Conservation (phyloP, 1,140 invertebrate species). For the Cotesia glomerata region DNA sequence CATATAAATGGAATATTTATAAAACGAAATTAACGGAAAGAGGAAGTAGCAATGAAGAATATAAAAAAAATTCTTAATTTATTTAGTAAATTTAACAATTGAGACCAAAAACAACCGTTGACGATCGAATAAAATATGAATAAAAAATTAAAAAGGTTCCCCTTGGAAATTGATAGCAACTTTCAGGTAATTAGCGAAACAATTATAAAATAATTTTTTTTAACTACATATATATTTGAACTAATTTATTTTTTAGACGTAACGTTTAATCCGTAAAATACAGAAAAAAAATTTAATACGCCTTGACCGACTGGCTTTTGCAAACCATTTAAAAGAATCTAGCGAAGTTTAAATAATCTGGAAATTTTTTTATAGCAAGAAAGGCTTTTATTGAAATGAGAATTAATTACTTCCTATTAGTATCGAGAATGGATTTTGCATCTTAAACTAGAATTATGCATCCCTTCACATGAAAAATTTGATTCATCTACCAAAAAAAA, state of each 20-base stretch:
- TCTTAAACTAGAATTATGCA: conserved; percentile 4
- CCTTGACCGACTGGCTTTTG: conserved; percentile 9
- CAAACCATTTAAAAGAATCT: not conserved
- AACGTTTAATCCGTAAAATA: conserved; percentile 6
- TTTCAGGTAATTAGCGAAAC: not conserved
- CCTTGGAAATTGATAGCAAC: not conserved
- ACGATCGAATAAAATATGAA: not conserved
- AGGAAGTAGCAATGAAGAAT: not conserved
- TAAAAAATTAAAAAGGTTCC: not conserved
- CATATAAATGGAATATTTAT: too few relatives aligned
- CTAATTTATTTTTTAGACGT: conserved; percentile 8
- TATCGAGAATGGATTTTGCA: conserved; percentile 14
- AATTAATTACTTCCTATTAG: not conserved
- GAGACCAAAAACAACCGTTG: not conserved
- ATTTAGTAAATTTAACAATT: not conserved
- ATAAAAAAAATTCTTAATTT: not conserved
- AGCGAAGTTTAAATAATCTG: not conserved
- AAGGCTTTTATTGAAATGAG: not conserved
- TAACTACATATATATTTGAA: not conserved
- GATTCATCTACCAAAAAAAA: conserved; percentile 3
- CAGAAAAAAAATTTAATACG: not conserved
- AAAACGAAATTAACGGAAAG: not conserved
- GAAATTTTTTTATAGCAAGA: not conserved
- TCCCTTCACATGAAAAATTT: not conserved
- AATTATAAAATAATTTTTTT: not conserved